phyloP scores from a whole-genome alignment of 1,140 invertebrate genomes.

The Cydia strobilella region DNA sequence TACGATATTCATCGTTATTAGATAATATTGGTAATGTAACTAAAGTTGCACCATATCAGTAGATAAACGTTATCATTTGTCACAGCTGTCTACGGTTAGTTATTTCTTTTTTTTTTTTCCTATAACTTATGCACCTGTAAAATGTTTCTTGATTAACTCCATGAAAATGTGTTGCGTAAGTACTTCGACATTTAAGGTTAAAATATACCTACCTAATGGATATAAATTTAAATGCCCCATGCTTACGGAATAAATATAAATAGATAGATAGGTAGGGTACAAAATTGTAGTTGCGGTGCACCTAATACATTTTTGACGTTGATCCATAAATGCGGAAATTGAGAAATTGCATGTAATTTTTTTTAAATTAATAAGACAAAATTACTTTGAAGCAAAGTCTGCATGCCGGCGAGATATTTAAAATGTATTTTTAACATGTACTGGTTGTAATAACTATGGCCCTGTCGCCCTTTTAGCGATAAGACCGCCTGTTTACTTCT shows the following conservation, averaged over 20 bases:
- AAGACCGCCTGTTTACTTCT: neutral
- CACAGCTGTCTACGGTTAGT: neutral
- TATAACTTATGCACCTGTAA: too few relatives aligned
- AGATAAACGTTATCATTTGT: neutral
- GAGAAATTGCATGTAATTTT: neutral
- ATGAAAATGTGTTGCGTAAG: too few relatives aligned
- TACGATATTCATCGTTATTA: neutral
- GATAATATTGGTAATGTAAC: neutral
- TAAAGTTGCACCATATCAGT: neutral
- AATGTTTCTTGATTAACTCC: too few relatives aligned
- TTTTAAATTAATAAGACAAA: neutral
- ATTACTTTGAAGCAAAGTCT: constrained; percentile 2
- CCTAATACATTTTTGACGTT: neutral
- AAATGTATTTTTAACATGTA: too few relatives aligned
- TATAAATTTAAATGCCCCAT: too few relatives aligned
- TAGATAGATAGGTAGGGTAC: too few relatives aligned
- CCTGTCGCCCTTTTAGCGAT: too few relatives aligned
- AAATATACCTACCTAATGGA: too few relatives aligned
- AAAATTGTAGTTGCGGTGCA: too few relatives aligned
- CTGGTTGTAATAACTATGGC: too few relatives aligned
- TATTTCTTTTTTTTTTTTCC: neutral
- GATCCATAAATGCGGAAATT: neutral
- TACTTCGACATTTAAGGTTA: too few relatives aligned
- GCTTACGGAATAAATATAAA: too few relatives aligned
- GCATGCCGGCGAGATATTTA: neutral